phyloP scores from a whole-genome alignment of 1,140 invertebrate species.

The Brachionus plicatilis region DNA sequence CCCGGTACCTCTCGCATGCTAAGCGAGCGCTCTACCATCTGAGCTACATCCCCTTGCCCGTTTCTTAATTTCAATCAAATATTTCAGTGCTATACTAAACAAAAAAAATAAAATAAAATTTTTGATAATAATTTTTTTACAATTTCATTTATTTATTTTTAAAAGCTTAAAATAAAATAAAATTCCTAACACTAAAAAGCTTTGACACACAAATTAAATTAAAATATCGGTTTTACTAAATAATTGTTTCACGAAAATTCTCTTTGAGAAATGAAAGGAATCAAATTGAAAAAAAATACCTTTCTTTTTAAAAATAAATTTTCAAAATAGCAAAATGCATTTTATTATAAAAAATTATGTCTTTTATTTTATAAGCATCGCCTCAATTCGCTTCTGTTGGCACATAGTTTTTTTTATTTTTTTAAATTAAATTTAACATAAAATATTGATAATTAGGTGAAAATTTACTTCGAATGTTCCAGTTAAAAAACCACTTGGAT shows the following conservation, averaged over 20 bases:
- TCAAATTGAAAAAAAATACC: neutral
- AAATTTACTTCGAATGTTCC: neutral
- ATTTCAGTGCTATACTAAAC: neutral
- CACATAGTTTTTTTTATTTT: neutral
- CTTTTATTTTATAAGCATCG: neutral
- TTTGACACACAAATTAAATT: neutral
- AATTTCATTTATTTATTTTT: neutral
- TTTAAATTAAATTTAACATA: neutral
- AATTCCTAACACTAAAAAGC: neutral
- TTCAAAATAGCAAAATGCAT: constrained; percentile 1
- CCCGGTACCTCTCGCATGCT: constrained; percentile 35
- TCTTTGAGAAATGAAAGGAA: neutral
- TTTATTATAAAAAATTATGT: constrained; percentile 32
- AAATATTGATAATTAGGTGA: neutral
- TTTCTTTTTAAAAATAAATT: neutral
- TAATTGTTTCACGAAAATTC: neutral
- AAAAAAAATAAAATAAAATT: neutral
- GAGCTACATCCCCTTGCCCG: constrained; percentile 43
- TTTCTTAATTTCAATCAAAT: neutral
- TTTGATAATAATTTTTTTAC: neutral
- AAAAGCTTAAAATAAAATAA: neutral
- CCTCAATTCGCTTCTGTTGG: neutral
- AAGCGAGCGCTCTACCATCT: constrained; percentile 34
- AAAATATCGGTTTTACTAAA: neutral
- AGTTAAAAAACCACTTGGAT: neutral